A percentile compares a stretch with the other conserved stretches of the same genome.
These are phyloP conservation scores for Scomber scombrus DNA, from an alignment of 2,113 vertebrate genomes.

Conservation along the genomic window DNA sequence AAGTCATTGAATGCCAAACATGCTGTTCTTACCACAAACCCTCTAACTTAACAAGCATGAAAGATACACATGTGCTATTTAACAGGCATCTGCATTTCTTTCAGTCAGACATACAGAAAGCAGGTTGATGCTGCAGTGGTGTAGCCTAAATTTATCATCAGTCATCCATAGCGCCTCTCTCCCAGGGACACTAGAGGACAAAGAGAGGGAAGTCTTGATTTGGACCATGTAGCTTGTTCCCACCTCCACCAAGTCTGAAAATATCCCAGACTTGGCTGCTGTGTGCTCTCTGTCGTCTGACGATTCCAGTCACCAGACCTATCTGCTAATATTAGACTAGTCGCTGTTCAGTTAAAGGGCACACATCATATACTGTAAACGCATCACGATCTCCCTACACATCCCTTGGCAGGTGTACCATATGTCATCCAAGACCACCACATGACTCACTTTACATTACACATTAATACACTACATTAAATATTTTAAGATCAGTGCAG, in stretches of 20 bases:
- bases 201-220: slow-evolving; percentile 68
- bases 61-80: slow-evolving; percentile 36
- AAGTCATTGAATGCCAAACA: slow-evolving; percentile 32
- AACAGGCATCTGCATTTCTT: slow-evolving; percentile 21
- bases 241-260: slow-evolving; percentile 63
- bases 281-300: slow-evolving; percentile 34
- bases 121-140: slow-evolving; percentile 24
- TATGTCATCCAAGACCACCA: neutral
- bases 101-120: slow-evolving; percentile 3
- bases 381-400: slow-evolving; percentile 7
- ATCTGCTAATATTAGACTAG: slow-evolving; percentile 70
- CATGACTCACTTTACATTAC: neutral
- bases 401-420: neutral
- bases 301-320: slow-evolving; percentile 69
- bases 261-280: slow-evolving; percentile 68
- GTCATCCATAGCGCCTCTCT: slow-evolving; percentile 48
- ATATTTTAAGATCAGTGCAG: neutral
- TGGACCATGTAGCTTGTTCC: slow-evolving; percentile 56
- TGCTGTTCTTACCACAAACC: slow-evolving; percentile 19
- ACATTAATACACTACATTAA: neutral
- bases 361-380: slow-evolving; percentile 11
- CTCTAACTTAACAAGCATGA: slow-evolving; percentile 15
- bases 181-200: slow-evolving; percentile 32
- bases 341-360: slow-evolving; percentile 52
- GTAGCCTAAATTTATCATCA: slow-evolving; percentile 56